phyloP scores from a whole-genome alignment of 92 coral and sea anemone genomes.

The Montipora capitata region DNA sequence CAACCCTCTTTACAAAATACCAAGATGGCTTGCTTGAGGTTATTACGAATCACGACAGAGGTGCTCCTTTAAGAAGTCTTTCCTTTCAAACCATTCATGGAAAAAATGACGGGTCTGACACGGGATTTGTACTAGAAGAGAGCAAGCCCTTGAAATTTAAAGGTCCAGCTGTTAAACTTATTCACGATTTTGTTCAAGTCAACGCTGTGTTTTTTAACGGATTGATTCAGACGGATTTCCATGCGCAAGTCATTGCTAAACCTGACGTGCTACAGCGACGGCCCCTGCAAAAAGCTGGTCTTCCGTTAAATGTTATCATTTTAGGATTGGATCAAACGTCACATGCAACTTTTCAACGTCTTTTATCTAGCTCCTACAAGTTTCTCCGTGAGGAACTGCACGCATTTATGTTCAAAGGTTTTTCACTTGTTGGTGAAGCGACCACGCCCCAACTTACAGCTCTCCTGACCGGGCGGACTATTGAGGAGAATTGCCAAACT shows the following conservation, averaged over 20 bases:
- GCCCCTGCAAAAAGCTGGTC: constrained; percentile 55
- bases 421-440: constrained; percentile 84
- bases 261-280: constrained; percentile 39
- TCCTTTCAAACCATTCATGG: constrained; percentile 58
- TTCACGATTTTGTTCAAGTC: constrained; percentile 76
- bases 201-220: constrained; percentile 69
- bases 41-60: constrained; percentile 63
- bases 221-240: constrained; percentile 68
- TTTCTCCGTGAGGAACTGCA: constrained; percentile 76
- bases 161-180: constrained; percentile 30
- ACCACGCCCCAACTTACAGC: constrained; percentile 89
- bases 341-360: constrained; percentile 81
- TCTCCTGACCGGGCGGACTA: constrained; percentile 77
- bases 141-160: constrained; percentile 38
- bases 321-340: constrained; percentile 91
- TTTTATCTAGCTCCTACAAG: constrained; percentile 69
- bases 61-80: constrained; percentile 57
- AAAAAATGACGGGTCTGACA: constrained; percentile 45
- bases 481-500: constrained; percentile 78
- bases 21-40: constrained; percentile 61
- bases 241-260: constrained; percentile 78
- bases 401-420: constrained; percentile 81
- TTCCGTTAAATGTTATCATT: constrained; percentile 82
- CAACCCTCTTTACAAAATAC: constrained; percentile 69
- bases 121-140: constrained; percentile 54